These are phyloP conservation scores for Galeopterus variegatus DNA, from an alignment of 2,113 vertebrate genomes.

Conservation along the genomic window DNA sequence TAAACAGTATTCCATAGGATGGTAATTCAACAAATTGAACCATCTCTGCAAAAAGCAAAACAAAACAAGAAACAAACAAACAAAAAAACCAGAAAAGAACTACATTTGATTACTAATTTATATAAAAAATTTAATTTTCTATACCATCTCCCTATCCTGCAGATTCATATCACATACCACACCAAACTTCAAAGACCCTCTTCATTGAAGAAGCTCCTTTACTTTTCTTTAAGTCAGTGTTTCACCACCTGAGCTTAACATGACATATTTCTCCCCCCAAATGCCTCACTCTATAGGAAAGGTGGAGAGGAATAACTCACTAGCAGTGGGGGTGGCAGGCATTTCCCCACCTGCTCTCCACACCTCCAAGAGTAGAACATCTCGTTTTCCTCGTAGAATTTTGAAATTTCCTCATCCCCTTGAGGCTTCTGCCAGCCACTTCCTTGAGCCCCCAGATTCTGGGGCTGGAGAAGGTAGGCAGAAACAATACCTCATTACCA, in stretches of 20 bases:
- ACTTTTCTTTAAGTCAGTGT: background rate
- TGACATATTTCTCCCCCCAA: background rate
- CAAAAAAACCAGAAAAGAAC: background rate
- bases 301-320: background rate
- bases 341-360: background rate
- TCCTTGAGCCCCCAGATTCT: background rate
- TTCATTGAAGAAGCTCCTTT: background rate
- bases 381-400: slow-evolving; percentile 50
- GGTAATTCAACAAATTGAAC: background rate
- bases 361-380: background rate
- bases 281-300: background rate
- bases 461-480: background rate
- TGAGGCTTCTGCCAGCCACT: background rate
- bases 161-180: background rate
- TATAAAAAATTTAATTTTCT: background rate
- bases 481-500: background rate
- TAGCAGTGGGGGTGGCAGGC: background rate
- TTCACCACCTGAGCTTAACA: background rate
- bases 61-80: background rate
- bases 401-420: slow-evolving; percentile 19
- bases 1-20: background rate
- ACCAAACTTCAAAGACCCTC: background rate
- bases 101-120: background rate
- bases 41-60: background rate
- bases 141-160: background rate